Evolutionary conservation across 2,797 vertebrate species (phyloP), one percentile per base, ranked within the genome.

Genomic region (Zenarchopterus dispar): DNA sequence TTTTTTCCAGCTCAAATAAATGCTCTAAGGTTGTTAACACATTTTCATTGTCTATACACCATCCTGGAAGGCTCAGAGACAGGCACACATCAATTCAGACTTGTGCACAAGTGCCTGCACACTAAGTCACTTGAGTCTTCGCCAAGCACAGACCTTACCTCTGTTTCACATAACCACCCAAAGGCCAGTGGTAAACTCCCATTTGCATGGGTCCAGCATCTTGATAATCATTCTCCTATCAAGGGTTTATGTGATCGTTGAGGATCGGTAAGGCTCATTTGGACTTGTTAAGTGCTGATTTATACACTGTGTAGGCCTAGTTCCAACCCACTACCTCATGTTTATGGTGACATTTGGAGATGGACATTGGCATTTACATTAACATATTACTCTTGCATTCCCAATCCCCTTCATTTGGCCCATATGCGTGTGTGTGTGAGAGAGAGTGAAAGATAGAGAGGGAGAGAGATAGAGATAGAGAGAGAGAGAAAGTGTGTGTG

Each of bases 151-250:
- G 46, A 61, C 39, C 9, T 13, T 52, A 42, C 44, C 15, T 62
- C 47, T 26, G 18, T 42, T 62, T 42, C 48, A 67, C 23, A 57
- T 44, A 78, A 65, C 65, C 43, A 73, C 67, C 48, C 53, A 66
- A 80, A 75, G 65, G 71, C 76, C 62, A 67, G 39, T 68, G 56
- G 69, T 74, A 77, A 78, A 74, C 65, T 80, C 11, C 45, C 67
- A 72, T 81, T 86, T 82, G 68, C 63, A 81, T 67, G 70, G 56
- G 68, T 46, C 49, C 7, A 1, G 47, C 17, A 16, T 71, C 58
- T 73, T 78, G 67, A 85, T 78, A 84, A 87, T 77, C 82, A 84
- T 81, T 62, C 59, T 81, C 75, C 81, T 78, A 83, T 84, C 80
- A 78, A 75, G 52, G 66, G 58, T 75, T 80, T 76, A 74, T 70